Evolutionary conservation across 2,797 vertebrate genomes (phyloP).

Genomic region (Cuniculus paca): DNA sequence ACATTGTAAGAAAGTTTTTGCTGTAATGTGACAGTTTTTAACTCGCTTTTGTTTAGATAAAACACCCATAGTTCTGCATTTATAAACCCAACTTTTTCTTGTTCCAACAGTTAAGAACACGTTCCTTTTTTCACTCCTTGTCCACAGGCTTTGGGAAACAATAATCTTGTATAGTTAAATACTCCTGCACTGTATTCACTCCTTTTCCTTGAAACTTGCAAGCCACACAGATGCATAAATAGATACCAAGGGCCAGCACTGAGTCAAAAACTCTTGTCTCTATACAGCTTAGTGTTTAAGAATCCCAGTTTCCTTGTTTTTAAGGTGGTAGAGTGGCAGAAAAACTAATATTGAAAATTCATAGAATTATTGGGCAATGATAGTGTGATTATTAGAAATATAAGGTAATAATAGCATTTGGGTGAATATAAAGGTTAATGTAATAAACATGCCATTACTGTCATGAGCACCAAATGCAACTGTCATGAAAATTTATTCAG

Average conservation of each 20-base stretch:
- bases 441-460: too few species aligned
- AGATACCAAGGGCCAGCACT: background rate
- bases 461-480: background rate
- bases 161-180: background rate
- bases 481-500: background rate
- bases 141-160: background rate
- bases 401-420: background rate
- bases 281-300: background rate
- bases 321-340: background rate
- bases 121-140: background rate
- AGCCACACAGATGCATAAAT: background rate
- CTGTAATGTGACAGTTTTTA: background rate
- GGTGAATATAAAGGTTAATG: background rate
- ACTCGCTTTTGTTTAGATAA: background rate
- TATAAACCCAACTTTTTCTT: background rate
- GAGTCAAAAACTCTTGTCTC: background rate
- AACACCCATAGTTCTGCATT: background rate
- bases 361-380: background rate
- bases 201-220: background rate
- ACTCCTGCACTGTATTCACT: background rate
- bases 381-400: background rate
- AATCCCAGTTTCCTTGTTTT: background rate
- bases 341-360: background rate
- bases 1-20: slow-evolving; percentile 24
- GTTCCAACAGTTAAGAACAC: background rate